Evolutionary conservation across 2,888 invertebrate genomes (phyloP).

Genomic region (Drosophila lacicola): DNA sequence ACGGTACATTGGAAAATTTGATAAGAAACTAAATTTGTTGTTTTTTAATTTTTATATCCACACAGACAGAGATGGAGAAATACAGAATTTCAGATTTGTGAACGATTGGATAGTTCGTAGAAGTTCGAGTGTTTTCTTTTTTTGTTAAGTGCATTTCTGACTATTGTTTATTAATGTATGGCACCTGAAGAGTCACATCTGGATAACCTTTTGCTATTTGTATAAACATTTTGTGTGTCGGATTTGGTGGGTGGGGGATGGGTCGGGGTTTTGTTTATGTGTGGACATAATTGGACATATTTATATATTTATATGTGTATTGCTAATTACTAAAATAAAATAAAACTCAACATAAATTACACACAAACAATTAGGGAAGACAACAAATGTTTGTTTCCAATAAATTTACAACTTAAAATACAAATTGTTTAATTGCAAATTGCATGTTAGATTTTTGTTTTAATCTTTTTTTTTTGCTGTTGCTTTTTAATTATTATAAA

Average conservation of each 20-base stretch:
- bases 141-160: constrained; percentile 42
- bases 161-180: constrained; percentile 67
- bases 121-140: constrained; percentile 26
- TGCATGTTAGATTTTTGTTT: constrained; percentile 45
- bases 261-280: constrained; percentile 29
- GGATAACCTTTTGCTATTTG: constrained; percentile 49
- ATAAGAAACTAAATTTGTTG: constrained; percentile 65
- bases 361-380: constrained; percentile 74
- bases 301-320: constrained; percentile 24
- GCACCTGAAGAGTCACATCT: constrained; percentile 76
- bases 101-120: not conserved
- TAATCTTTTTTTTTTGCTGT: constrained; percentile 8
- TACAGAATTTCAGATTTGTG: constrained; percentile 6
- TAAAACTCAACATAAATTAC: constrained; percentile 78
- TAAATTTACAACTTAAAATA: constrained; percentile 52
- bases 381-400: constrained; percentile 66
- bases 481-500: constrained; percentile 23
- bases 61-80: constrained; percentile 38
- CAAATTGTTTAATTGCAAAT: constrained; percentile 47
- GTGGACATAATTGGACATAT: constrained; percentile 53
- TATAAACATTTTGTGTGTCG: constrained; percentile 26
- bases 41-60: constrained; percentile 49
- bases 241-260: not conserved
- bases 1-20: constrained; percentile 78
- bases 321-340: constrained; percentile 52